Evolutionary conservation across 2,888 invertebrate genomes (phyloP).

Genomic region (Odontocerum albicorne): DNA sequence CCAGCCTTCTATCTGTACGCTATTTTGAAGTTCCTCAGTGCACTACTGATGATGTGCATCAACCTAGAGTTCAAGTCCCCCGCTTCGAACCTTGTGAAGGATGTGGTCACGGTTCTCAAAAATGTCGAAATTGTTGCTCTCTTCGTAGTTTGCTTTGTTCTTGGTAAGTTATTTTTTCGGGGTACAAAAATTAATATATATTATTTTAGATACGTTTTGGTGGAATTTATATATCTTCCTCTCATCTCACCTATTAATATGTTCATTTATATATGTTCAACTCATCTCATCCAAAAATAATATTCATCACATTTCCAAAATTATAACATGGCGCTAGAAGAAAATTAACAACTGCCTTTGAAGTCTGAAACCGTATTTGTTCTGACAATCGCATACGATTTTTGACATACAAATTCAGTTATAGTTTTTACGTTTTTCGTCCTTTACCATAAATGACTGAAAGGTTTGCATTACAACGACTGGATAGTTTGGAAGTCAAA

Average conservation of each 20-base stretch:
- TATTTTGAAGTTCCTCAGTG: slow-evolving; percentile 67
- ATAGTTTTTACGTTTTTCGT: too few relatives aligned
- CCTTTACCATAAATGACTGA: too few relatives aligned
- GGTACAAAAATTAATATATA: neutral
- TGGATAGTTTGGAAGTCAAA: too few relatives aligned
- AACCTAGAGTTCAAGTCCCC: slow-evolving; percentile 77
- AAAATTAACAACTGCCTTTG: too few relatives aligned
- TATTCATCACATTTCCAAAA: too few relatives aligned
- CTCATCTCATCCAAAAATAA: neutral
- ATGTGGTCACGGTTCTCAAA: slow-evolving; percentile 67
- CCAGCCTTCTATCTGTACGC: slow-evolving; percentile 80
- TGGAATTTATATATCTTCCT: too few relatives aligned
- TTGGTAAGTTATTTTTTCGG: slow-evolving; percentile 61
- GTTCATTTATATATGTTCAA: neutral
- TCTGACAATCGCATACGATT: too few relatives aligned
- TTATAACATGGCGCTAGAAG: too few relatives aligned
- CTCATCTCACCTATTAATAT: neutral
- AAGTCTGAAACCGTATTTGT: too few relatives aligned
- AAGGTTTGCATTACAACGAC: too few relatives aligned
- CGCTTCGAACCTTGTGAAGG: slow-evolving; percentile 67
- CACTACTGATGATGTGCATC: slow-evolving; percentile 68
- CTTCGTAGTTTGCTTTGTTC: slow-evolving; percentile 70
- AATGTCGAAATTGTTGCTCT: slow-evolving; percentile 72
- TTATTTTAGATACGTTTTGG: neutral
- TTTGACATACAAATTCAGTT: too few relatives aligned